These are phyloP conservation scores for Poecilia gillii DNA, from an alignment of 2,797 vertebrate species.

Conservation along the genomic window DNA sequence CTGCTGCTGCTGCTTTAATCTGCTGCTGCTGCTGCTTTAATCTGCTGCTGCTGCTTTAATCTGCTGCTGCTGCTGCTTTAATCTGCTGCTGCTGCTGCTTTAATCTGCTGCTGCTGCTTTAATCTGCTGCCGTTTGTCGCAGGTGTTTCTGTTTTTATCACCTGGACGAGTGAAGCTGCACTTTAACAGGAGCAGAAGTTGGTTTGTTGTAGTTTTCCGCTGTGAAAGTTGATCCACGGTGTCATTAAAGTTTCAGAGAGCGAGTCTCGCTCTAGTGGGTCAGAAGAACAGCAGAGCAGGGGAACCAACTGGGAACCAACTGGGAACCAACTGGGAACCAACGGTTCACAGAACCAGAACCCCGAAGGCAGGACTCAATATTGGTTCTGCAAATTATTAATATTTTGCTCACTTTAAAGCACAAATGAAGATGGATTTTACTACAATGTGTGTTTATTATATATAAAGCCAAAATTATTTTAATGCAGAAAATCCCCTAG, in stretches of 20 bases:
- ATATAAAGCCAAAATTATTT: not conserved
- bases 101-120: too few relatives aligned
- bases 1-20: too few relatives aligned
- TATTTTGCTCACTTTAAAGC: not conserved
- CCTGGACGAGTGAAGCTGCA: not conserved
- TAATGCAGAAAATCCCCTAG: too few relatives aligned
- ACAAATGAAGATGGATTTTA: not conserved
- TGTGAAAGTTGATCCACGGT: constrained; percentile 58
- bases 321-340: too few relatives aligned
- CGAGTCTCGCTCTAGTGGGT: constrained; percentile 61
- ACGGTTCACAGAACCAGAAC: not conserved
- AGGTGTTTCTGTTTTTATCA: not conserved
- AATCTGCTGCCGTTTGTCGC: too few relatives aligned
- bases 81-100: too few relatives aligned
- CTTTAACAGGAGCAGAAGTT: fast-evolving
- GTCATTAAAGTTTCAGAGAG: constrained; percentile 73
- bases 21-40: too few relatives aligned
- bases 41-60: too few relatives aligned
- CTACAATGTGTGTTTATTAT: not conserved
- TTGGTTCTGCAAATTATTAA: not conserved
- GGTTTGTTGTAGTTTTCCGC: constrained; percentile 18
- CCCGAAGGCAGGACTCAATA: not conserved
- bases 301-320: too few relatives aligned
- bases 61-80: too few relatives aligned
- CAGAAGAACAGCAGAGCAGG: constrained; percentile 23